A percentile compares a stretch with the other conserved stretches of the same genome.
phyloP scores from a whole-genome alignment of 2,888 invertebrate species.

The Imbricaverruca yamaguchii region DNA sequence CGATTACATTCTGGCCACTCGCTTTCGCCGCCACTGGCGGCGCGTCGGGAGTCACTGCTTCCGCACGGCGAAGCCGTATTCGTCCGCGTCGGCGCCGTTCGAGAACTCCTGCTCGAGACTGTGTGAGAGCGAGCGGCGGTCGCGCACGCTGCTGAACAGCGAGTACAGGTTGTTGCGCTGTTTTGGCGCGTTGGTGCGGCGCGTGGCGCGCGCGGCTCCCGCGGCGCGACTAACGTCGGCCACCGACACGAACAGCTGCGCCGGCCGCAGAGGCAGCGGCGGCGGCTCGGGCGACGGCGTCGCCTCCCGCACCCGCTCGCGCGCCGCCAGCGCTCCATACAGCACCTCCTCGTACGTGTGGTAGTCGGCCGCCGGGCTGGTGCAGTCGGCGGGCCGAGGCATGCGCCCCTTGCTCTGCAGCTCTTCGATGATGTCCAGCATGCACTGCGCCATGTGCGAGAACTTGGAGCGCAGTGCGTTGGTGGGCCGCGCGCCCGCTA shows the following conservation, averaged over 20 bases:
- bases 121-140: constrained; percentile 35
- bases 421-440: constrained; percentile 40
- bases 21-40: background rate
- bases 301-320: background rate
- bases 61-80: constrained; percentile 35
- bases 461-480: constrained; percentile 33
- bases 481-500: background rate
- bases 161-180: constrained; percentile 38
- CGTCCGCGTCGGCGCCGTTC: constrained; percentile 31
- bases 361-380: constrained; percentile 34
- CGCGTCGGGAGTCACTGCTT: background rate
- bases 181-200: constrained; percentile 31
- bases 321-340: constrained; percentile 33
- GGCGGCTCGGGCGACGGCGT: constrained; percentile 25
- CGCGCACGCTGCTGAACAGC: constrained; percentile 36
- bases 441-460: constrained; percentile 39
- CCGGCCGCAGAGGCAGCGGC: constrained; percentile 27
- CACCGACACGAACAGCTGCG: background rate
- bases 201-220: constrained; percentile 26
- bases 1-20: no score
- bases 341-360: constrained; percentile 40
- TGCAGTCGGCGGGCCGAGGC: background rate
- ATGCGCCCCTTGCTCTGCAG: constrained; percentile 35
- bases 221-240: constrained; percentile 24
- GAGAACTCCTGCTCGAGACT: constrained; percentile 36